Percentiles rank a stretch among this genome's conserved stretches.
Evolutionary conservation across 2,797 vertebrate species (phyloP).

Genomic region (Podargus strigoides): DNA sequence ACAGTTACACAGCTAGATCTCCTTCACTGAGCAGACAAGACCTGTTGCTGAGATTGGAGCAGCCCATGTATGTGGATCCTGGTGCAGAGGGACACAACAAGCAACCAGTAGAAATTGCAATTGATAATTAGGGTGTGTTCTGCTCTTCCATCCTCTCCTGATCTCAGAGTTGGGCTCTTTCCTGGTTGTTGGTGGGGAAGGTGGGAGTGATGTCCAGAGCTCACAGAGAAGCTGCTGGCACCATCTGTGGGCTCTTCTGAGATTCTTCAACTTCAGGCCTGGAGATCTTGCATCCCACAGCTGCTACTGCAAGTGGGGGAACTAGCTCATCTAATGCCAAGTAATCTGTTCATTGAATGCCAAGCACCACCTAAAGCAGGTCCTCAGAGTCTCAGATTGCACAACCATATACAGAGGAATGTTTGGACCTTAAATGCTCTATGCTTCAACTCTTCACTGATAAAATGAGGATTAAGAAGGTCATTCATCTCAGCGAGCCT

Average conservation of each 20-base stretch:
- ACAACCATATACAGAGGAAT: neutral
- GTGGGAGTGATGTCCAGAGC: neutral
- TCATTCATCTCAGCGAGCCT: constrained; percentile 3
- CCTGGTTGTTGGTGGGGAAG: neutral
- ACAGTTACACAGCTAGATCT: neutral
- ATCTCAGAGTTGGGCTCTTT: neutral
- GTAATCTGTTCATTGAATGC: neutral
- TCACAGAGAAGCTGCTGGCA: fast-evolving
- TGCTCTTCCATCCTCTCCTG: neutral
- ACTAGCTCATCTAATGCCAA: neutral
- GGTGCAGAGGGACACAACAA: neutral
- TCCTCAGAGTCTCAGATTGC: neutral
- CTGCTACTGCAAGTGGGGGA: neutral
- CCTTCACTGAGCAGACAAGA: neutral
- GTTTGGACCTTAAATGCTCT: neutral
- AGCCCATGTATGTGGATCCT: fast-evolving
- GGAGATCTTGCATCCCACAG: neutral
- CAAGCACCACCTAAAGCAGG: neutral
- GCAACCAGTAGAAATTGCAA: neutral
- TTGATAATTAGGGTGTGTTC: neutral
- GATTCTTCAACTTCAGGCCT: neutral
- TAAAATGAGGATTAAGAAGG: constrained; percentile 38
- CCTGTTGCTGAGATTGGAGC: neutral
- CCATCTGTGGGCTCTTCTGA: neutral
- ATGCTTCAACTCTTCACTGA: constrained; percentile 3